These are phyloP conservation scores for Fringilla coelebs DNA, from an alignment of 2,797 vertebrate genomes.

Conservation along the genomic window DNA sequence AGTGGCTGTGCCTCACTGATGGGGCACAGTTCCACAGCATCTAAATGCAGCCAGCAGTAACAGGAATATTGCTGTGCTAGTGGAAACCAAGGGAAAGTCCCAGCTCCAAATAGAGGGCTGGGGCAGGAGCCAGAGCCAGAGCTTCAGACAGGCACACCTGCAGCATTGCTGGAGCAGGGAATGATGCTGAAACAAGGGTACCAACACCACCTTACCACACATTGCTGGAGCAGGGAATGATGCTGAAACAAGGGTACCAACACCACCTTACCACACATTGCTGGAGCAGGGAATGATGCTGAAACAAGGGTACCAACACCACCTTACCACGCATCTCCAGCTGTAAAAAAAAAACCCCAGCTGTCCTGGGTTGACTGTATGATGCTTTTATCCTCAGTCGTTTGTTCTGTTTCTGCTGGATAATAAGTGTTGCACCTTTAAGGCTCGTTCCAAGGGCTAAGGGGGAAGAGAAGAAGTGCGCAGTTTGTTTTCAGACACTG, in stretches of 20 bases:
- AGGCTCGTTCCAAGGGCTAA: background rate
- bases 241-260: background rate
- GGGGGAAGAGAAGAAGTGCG: fast-evolving
- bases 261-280: no score
- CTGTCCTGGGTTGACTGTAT: background rate
- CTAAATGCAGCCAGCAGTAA: background rate
- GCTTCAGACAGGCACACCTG: background rate
- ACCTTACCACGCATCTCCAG: background rate
- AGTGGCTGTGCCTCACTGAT: background rate
- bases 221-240: background rate
- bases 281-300: background rate
- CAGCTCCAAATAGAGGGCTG: fast-evolving
- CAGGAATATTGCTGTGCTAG: fast-evolving
- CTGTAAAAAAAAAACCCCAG: background rate
- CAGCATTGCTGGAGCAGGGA: background rate
- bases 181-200: background rate
- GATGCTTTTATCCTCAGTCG: background rate
- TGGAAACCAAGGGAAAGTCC: background rate
- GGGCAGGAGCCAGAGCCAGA: background rate
- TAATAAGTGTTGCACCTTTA: background rate
- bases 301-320: background rate
- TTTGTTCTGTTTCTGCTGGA: background rate
- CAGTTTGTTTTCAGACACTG: background rate
- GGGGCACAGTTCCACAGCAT: background rate
- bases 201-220: no score